phyloP scores from a whole-genome alignment of 2,888 invertebrate species.

The Zelleria hepariella region DNA sequence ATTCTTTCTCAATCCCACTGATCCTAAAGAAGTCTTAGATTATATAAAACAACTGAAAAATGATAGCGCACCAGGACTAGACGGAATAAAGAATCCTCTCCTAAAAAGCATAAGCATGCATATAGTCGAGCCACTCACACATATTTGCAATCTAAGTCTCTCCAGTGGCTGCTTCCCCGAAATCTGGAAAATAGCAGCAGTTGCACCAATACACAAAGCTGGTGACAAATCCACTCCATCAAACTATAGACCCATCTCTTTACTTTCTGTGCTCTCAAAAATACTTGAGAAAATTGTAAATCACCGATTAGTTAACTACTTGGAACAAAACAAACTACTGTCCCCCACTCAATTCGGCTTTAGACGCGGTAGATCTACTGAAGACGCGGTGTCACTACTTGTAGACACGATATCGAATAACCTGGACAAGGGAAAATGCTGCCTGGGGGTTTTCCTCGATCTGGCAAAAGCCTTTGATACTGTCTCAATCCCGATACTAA shows the following conservation, averaged over 20 bases:
- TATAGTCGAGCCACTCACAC: background rate
- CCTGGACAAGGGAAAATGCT: constrained; percentile 1
- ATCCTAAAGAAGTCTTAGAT: background rate
- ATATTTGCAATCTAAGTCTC: constrained; percentile 6
- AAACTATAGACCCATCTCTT: too few relatives aligned
- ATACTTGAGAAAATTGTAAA: too few relatives aligned
- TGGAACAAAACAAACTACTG: constrained; percentile 3
- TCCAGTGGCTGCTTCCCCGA: constrained; percentile 2
- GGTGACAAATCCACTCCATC: background rate
- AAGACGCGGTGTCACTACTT: too few relatives aligned
- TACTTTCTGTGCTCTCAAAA: too few relatives aligned
- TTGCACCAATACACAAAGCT: constrained; percentile 3
- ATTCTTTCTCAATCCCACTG: too few relatives aligned
- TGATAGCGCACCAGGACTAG: constrained; percentile 3
- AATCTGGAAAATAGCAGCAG: constrained; percentile 1
- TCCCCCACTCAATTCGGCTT: constrained; percentile 7
- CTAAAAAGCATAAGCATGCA: background rate
- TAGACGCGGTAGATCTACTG: background rate
- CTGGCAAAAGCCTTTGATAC: too few relatives aligned
- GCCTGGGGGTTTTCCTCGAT: constrained; percentile 10
- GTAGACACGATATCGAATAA: background rate
- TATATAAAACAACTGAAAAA: background rate
- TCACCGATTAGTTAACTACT: too few relatives aligned
- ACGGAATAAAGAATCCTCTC: background rate
- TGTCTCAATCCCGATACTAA: too few relatives aligned